phyloP scores from a whole-genome alignment of 2,888 invertebrate genomes.

The Sturmia bella region DNA sequence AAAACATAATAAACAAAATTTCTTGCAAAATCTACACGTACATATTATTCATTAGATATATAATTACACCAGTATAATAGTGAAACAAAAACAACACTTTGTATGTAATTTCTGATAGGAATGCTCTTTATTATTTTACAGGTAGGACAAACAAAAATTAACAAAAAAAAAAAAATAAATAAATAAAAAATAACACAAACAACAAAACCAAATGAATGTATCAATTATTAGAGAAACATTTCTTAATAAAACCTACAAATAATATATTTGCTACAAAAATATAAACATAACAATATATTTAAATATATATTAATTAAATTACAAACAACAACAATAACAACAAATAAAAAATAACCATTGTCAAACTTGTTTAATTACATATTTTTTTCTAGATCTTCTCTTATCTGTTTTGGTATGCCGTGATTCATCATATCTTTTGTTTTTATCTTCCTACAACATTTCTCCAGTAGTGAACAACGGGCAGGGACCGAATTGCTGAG shows the following conservation, averaged over 20 bases:
- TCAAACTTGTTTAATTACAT: slow-evolving; percentile 42
- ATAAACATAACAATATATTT: slow-evolving; percentile 30
- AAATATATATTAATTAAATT: slow-evolving; percentile 56
- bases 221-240: slow-evolving; percentile 60
- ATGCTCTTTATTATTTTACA: slow-evolving; percentile 48
- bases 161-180: too few species aligned
- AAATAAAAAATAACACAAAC: slow-evolving; percentile 35
- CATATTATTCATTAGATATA: slow-evolving; percentile 56
- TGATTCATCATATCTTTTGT: too few species aligned
- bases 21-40: slow-evolving; percentile 48
- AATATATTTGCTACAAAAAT: slow-evolving; percentile 60
- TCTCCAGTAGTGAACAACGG: too few species aligned
- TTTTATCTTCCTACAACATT: too few species aligned
- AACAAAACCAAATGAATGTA: slow-evolving; percentile 63
- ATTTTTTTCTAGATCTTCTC: not conserved
- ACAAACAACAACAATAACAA: slow-evolving; percentile 25
- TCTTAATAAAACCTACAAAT: slow-evolving; percentile 56
- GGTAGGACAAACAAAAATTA: too few species aligned
- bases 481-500: too few species aligned
- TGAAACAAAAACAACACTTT: slow-evolving; percentile 21
- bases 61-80: slow-evolving; percentile 46
- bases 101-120: slow-evolving; percentile 61
- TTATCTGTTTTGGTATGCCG: too few species aligned
- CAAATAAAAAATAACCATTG: slow-evolving; percentile 46
- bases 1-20: slow-evolving; percentile 21